Percentiles rank a stretch among this genome's conserved stretches.
These are phyloP conservation scores for Nymphalis polychloros DNA, from an alignment of 2,888 invertebrate genomes.

Conservation along the genomic window DNA sequence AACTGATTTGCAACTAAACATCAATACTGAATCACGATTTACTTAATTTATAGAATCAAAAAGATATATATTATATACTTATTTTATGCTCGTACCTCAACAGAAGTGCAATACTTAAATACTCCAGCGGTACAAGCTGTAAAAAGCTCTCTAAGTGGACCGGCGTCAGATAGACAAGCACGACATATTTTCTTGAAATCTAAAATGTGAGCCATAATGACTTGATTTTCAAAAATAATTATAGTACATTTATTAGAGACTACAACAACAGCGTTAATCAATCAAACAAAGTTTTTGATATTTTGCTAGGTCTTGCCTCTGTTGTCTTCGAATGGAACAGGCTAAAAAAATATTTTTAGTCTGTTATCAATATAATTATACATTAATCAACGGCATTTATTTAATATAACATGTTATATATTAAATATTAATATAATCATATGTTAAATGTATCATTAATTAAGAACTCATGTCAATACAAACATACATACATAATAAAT, in stretches of 20 bases:
- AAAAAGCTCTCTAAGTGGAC: constrained; percentile 71
- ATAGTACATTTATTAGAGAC: constrained; percentile 10
- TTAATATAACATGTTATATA: too few species aligned
- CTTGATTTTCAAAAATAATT: constrained; percentile 9
- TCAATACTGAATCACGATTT: too few species aligned
- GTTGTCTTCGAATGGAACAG: background rate
- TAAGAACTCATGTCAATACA: too few species aligned
- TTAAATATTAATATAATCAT: too few species aligned
- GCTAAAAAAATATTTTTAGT: background rate
- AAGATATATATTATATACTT: background rate
- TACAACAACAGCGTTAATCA: constrained; percentile 22
- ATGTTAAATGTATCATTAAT: too few species aligned
- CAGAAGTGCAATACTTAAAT: constrained; percentile 74
- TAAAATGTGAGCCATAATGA: constrained; percentile 53
- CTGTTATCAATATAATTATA: background rate
- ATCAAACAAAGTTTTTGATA: constrained; percentile 23
- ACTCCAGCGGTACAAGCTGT: constrained; percentile 66
- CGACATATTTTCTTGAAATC: constrained; percentile 71
- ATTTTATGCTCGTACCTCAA: constrained; percentile 58
- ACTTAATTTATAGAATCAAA: too few species aligned
- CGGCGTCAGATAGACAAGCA: constrained; percentile 66
- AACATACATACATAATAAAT: too few species aligned
- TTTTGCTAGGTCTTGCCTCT: background rate
- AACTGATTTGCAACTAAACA: too few species aligned
- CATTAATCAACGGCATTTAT: too few species aligned